phyloP scores from a whole-genome alignment of 2,797 vertebrate species.

The Notolepis coatsorum region DNA sequence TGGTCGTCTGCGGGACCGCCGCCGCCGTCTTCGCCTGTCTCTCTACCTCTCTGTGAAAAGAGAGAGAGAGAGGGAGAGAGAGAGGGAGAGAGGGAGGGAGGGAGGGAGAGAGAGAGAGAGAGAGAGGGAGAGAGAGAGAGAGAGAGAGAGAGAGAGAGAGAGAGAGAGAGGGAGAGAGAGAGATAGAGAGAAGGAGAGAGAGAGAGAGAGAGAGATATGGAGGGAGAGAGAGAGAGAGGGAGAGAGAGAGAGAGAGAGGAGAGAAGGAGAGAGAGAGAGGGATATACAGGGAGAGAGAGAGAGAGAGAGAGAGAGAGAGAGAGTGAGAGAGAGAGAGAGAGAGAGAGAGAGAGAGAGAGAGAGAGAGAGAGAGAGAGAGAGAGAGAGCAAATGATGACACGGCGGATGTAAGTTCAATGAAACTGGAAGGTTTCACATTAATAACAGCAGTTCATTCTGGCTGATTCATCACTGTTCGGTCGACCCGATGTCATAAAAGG shows the following conservation, averaged over 20 bases:
- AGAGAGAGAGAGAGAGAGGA: constrained; percentile 7
- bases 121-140: not conserved
- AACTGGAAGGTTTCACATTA: too few relatives aligned
- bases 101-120: constrained; percentile 14
- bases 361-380: not conserved
- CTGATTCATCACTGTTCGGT: too few relatives aligned
- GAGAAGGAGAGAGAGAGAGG: not conserved
- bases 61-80: not conserved
- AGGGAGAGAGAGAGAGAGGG: not conserved
- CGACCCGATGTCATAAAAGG: too few relatives aligned
- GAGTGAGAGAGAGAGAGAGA: not conserved
- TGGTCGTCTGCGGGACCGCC: constrained; percentile 85
- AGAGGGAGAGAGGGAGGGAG: not conserved
- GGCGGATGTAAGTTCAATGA: too few relatives aligned
- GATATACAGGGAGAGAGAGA: too few relatives aligned
- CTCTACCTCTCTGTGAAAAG: constrained; percentile 78
- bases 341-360: constrained; percentile 16
- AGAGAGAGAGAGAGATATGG: too few relatives aligned
- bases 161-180: not conserved
- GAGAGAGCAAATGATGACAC: too few relatives aligned
- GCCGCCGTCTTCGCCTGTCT: constrained; percentile 81
- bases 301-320: not conserved
- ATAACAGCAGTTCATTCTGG: too few relatives aligned
- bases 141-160: constrained; percentile 18
- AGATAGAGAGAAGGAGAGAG: not conserved